phyloP scores from a whole-genome alignment of 2,797 vertebrate genomes.

The Myripristis murdjan region DNA sequence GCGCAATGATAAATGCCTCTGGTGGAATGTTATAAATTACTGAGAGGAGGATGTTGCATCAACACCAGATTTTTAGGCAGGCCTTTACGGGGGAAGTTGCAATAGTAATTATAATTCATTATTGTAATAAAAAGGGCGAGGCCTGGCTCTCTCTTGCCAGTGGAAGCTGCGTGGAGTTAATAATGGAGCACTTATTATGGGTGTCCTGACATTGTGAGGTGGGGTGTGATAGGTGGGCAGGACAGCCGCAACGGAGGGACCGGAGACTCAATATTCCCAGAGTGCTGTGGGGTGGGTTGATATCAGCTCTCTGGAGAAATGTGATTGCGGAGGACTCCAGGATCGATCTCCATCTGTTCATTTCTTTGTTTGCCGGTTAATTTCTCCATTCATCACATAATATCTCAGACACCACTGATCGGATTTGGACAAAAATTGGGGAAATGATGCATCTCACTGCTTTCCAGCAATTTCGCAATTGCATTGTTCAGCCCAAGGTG shows the following conservation, averaged over 20 bases:
- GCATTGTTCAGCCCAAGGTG: not conserved
- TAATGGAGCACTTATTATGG: conserved; percentile 49
- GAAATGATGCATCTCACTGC: not conserved
- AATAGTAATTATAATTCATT: conserved; percentile 80
- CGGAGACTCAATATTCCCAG: not conserved
- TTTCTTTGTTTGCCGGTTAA: too few relatives aligned
- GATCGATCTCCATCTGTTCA: too few relatives aligned
- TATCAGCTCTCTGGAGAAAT: not conserved
- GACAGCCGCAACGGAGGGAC: conserved; percentile 4
- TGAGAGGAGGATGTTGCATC: conserved; percentile 51
- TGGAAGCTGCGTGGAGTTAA: conserved; percentile 26
- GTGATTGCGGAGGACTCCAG: too few relatives aligned
- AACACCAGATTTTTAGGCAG: conserved; percentile 50
- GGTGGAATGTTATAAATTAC: conserved; percentile 70
- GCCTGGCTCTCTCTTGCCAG: conserved; percentile 39
- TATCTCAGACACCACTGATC: too few relatives aligned
- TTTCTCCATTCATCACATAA: too few relatives aligned
- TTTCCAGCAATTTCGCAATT: not conserved
- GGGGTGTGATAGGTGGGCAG: conserved; percentile 26
- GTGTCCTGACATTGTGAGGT: conserved; percentile 47
- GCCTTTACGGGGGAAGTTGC: conserved; percentile 63
- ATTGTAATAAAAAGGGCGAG: conserved; percentile 65
- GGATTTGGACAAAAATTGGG: too few relatives aligned
- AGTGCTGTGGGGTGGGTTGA: too few relatives aligned
- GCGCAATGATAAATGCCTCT: conserved; percentile 65